Evolutionary conservation across 2,888 invertebrate genomes (phyloP).

Genomic region (Eremobia ochroleuca): DNA sequence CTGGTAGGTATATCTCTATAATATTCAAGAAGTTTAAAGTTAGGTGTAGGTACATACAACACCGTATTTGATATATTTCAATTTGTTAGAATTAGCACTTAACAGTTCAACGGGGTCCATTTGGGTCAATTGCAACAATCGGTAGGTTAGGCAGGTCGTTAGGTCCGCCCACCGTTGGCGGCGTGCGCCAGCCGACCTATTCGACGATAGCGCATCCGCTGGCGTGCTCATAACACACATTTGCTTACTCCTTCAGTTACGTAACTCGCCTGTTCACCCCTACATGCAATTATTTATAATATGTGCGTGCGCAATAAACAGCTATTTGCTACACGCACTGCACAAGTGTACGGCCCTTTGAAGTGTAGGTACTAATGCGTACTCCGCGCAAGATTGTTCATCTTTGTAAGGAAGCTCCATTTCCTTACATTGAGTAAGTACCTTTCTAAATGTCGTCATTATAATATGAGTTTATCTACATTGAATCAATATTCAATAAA

Average conservation of each 20-base stretch:
- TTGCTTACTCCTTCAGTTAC: constrained; percentile 58
- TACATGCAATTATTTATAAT: constrained; percentile 50
- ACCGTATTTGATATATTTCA: constrained; percentile 67
- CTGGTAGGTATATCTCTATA: background rate
- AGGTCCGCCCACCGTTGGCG: constrained; percentile 70
- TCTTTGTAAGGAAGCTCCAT: constrained; percentile 38
- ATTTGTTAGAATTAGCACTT: constrained; percentile 71
- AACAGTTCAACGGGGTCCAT: constrained; percentile 77
- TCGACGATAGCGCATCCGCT: constrained; percentile 61
- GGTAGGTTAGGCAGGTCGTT: constrained; percentile 69
- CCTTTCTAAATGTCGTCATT: constrained; percentile 40
- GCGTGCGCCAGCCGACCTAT: constrained; percentile 64
- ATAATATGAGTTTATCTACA: constrained; percentile 33
- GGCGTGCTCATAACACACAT: constrained; percentile 66
- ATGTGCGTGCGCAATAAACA: constrained; percentile 51
- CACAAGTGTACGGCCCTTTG: constrained; percentile 47
- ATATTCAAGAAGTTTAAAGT: background rate
- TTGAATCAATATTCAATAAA: no score
- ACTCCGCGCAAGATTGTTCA: constrained; percentile 31
- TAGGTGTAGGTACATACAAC: background rate
- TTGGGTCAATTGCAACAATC: constrained; percentile 82
- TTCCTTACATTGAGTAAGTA: constrained; percentile 25
- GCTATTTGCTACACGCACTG: constrained; percentile 58
- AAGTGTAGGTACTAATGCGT: constrained; percentile 32
- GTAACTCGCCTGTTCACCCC: constrained; percentile 54